These are phyloP conservation scores for Schizaphis graminum DNA, from an alignment of 2,888 invertebrate genomes.

Conservation along the genomic window DNA sequence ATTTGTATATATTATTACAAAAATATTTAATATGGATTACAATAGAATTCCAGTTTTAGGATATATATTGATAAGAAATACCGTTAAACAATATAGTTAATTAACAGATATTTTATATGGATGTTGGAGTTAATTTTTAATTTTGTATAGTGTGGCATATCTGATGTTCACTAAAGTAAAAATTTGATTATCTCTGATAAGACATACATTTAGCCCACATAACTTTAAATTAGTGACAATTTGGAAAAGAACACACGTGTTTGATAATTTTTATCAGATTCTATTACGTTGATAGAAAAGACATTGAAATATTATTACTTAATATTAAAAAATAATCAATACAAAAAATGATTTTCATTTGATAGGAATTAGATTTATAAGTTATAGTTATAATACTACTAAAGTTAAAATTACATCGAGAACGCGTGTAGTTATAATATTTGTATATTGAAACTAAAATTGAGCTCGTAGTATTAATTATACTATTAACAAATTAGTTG, in stretches of 20 bases:
- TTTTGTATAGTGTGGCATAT: not conserved
- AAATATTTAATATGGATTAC: too few relatives aligned
- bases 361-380: not conserved
- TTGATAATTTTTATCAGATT: not conserved
- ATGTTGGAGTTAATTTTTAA: not conserved
- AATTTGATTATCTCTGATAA: not conserved
- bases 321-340: not conserved
- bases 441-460: not conserved
- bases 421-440: not conserved
- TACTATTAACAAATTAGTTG: not conserved
- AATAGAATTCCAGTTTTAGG: too few relatives aligned
- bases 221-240: not conserved
- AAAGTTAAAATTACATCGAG: not conserved
- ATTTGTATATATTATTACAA: too few relatives aligned
- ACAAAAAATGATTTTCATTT: not conserved
- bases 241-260: not conserved
- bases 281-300: not conserved
- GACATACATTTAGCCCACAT: not conserved
- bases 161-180: not conserved
- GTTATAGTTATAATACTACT: not conserved
- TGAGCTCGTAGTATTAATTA: not conserved
- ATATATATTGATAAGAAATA: too few relatives aligned
- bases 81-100: not conserved
- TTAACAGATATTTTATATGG: not conserved
- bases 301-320: not conserved